Percentiles rank a stretch among this genome's conserved stretches.
phyloP scores from a whole-genome alignment of 2,888 invertebrate genomes.

The Andrena bicolor region DNA sequence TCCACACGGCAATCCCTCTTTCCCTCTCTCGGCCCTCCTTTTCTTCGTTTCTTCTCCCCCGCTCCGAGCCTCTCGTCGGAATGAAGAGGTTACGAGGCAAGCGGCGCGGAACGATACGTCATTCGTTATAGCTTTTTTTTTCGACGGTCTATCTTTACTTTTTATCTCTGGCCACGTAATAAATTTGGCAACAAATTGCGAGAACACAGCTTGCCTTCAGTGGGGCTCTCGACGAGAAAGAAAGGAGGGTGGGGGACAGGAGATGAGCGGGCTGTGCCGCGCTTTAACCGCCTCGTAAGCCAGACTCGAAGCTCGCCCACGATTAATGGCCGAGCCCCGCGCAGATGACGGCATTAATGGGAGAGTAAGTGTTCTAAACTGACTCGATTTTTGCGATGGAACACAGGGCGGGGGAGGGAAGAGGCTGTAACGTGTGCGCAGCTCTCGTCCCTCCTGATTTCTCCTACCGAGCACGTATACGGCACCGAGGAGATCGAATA shows the following conservation, averaged over 20 bases:
- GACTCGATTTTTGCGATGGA: conserved; percentile 62
- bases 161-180: conserved; percentile 70
- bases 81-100: conserved; percentile 68
- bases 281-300: conserved; percentile 68
- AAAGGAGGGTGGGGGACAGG: conserved; percentile 26
- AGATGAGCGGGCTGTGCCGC: conserved; percentile 54
- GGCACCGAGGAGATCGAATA: conserved; percentile 17
- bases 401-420: not conserved
- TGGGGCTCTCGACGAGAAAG: conserved; percentile 39
- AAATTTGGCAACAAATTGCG: conserved; percentile 75
- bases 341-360: conserved; percentile 73
- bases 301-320: conserved; percentile 59
- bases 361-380: conserved; percentile 66
- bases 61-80: conserved; percentile 18
- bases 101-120: conserved; percentile 66
- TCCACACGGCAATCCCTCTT: not conserved
- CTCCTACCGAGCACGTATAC: conserved; percentile 34
- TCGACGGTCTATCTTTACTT: conserved; percentile 64
- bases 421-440: not conserved
- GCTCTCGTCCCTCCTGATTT: conserved; percentile 18
- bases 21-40: not conserved
- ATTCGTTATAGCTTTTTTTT: conserved; percentile 65
- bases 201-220: conserved; percentile 72
- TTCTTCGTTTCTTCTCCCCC: not conserved
- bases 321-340: conserved; percentile 68